These are phyloP conservation scores for Hippocampus mohnikei DNA, from an alignment of 2,113 vertebrate species.

Conservation along the genomic window DNA sequence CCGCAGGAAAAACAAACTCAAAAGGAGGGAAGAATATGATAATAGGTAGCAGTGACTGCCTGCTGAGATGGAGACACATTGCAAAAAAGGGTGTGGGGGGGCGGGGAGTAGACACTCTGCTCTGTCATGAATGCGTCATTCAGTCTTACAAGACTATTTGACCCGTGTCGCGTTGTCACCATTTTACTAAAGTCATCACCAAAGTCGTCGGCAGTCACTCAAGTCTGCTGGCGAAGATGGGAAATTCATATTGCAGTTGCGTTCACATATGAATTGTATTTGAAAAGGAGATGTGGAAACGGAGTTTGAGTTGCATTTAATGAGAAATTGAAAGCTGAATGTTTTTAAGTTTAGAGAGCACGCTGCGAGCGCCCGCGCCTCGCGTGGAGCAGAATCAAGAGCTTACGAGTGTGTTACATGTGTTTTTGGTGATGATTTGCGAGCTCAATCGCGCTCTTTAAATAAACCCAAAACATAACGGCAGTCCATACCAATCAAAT, in stretches of 20 bases:
- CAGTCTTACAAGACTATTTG: slow-evolving; percentile 35
- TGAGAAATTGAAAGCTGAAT: not conserved
- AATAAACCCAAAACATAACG: not conserved
- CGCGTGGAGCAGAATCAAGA: not conserved
- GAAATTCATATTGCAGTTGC: not conserved
- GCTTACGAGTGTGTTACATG: not conserved
- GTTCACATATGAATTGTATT: no score
- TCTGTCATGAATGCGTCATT: slow-evolving; percentile 9
- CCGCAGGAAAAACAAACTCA: slow-evolving; percentile 31
- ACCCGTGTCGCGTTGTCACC: slow-evolving; percentile 28
- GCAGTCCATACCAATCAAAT: not conserved
- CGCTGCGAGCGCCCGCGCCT: not conserved
- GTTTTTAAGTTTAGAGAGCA: not conserved
- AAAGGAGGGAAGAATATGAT: slow-evolving; percentile 28
- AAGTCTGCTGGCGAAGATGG: not conserved
- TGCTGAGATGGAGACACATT: slow-evolving; percentile 34
- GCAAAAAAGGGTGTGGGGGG: slow-evolving; percentile 1
- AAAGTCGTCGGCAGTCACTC: slow-evolving; percentile 15
- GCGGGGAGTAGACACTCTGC: not conserved
- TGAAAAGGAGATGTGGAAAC: not conserved
- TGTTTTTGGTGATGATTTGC: not conserved
- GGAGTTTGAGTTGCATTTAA: not conserved
- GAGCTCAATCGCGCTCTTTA: not conserved
- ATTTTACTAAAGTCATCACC: slow-evolving; percentile 17
- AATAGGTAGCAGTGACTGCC: slow-evolving; percentile 25